A percentile compares a stretch with the other conserved stretches of the same genome.
Evolutionary conservation across 23 tunicate species (phyloP).

Genomic region (Halocynthia aurantium): DNA sequence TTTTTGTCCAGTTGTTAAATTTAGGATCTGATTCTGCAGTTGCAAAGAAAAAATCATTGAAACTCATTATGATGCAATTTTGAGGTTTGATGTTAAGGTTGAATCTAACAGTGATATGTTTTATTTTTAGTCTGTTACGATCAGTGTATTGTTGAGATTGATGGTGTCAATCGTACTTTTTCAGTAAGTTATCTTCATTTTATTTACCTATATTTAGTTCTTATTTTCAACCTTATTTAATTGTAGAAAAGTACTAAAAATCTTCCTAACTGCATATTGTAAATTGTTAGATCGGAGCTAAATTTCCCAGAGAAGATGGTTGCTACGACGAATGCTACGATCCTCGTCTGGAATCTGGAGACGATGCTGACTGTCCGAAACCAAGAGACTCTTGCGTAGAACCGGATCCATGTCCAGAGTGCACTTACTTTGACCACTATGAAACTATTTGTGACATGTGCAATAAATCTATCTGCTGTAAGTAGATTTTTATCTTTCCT

Average conservation of each 20-base stretch:
- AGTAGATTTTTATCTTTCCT: conserved; percentile 1
- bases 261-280: neutral
- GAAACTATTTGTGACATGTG: conserved; percentile 36
- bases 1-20: no score
- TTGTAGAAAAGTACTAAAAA: no score
- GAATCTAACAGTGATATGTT: neutral
- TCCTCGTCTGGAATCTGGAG: conserved; percentile 16
- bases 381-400: conserved; percentile 32
- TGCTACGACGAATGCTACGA: conserved; percentile 45
- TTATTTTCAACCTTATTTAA: no score
- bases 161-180: conserved; percentile 8
- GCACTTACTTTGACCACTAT: conserved; percentile 12
- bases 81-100: no score
- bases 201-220: neutral
- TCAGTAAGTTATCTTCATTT: no score
- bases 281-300: conserved; percentile 15
- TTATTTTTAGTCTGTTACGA: conserved; percentile 40
- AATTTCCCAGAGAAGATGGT: conserved; percentile 23
- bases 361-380: conserved; percentile 34
- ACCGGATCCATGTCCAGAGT: conserved; percentile 34
- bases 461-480: conserved; percentile 35
- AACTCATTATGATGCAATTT: no score
- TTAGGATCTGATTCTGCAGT: no score
- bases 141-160: conserved; percentile 27
- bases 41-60: no score